phyloP scores from a whole-genome alignment of 2,888 invertebrate genomes.

The Drosophila koepferae region DNA sequence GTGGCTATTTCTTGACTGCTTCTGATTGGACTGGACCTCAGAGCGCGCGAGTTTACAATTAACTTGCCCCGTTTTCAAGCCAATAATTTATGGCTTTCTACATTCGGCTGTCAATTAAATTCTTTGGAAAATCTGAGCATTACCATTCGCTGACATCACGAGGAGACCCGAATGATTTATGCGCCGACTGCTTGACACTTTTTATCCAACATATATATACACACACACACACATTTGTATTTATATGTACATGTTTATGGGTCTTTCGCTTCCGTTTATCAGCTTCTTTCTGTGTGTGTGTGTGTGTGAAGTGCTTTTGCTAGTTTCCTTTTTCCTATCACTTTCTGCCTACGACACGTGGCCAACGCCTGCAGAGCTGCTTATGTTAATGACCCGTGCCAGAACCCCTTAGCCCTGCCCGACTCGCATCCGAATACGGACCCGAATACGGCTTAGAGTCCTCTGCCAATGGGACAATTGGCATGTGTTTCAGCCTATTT shows the following conservation, averaged over 20 bases:
- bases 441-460: conserved; percentile 45
- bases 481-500: conserved; percentile 66
- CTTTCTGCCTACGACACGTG: conserved; percentile 62
- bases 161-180: conserved; percentile 67
- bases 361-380: conserved; percentile 70
- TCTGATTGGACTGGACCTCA: not conserved
- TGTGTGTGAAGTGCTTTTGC: conserved; percentile 54
- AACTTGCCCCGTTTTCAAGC: conserved; percentile 22
- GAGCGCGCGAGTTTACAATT: conserved; percentile 48
- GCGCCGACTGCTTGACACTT: conserved; percentile 63
- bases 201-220: conserved; percentile 42
- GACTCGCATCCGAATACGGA: conserved; percentile 8
- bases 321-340: conserved; percentile 60
- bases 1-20: conserved; percentile 15
- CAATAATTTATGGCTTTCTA: conserved; percentile 75
- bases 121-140: conserved; percentile 71
- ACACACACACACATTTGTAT: not conserved
- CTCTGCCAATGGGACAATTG: conserved; percentile 62
- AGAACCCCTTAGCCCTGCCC: conserved; percentile 1
- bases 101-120: conserved; percentile 78
- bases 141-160: conserved; percentile 57
- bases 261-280: not conserved
- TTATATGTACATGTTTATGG: not conserved
- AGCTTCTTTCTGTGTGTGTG: not conserved
- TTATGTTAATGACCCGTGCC: conserved; percentile 72